These are phyloP conservation scores for Puffinus mauretanicus DNA, from an alignment of 2,113 vertebrate genomes.

Conservation along the genomic window DNA sequence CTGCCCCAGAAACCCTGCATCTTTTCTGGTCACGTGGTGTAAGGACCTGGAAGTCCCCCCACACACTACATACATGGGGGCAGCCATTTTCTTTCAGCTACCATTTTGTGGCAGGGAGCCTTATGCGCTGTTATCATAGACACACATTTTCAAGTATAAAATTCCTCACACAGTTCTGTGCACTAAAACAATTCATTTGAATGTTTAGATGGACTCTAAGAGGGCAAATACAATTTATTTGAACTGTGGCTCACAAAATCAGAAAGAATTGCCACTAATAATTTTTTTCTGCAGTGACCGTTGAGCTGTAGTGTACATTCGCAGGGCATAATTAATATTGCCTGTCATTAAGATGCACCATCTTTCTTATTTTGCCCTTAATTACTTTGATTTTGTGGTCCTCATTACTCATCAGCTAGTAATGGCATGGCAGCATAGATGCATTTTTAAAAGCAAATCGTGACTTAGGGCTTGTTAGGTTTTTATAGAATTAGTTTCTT, in stretches of 20 bases:
- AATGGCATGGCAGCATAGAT: background rate
- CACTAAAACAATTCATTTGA: background rate
- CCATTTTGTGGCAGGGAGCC: too few species aligned
- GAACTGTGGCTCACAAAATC: background rate
- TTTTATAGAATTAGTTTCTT: background rate
- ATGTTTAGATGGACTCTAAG: background rate
- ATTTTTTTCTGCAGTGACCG: background rate
- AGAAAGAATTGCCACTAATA: background rate
- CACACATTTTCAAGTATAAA: background rate
- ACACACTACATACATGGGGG: rapidly evolving
- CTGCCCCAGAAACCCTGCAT: background rate
- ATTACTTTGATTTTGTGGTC: background rate
- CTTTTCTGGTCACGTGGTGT: rapidly evolving
- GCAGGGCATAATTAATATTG: background rate
- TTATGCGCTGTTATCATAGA: background rate
- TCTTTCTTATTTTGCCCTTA: background rate
- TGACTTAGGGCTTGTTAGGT: background rate
- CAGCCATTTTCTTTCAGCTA: background rate
- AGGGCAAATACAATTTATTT: background rate
- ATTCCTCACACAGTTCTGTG: background rate
- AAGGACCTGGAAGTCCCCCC: rapidly evolving
- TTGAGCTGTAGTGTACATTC: background rate
- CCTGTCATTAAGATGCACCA: background rate
- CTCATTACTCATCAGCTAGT: background rate
- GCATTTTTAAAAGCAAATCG: background rate